phyloP scores from a whole-genome alignment of 2,888 invertebrate species.

The Leuctra nigra region DNA sequence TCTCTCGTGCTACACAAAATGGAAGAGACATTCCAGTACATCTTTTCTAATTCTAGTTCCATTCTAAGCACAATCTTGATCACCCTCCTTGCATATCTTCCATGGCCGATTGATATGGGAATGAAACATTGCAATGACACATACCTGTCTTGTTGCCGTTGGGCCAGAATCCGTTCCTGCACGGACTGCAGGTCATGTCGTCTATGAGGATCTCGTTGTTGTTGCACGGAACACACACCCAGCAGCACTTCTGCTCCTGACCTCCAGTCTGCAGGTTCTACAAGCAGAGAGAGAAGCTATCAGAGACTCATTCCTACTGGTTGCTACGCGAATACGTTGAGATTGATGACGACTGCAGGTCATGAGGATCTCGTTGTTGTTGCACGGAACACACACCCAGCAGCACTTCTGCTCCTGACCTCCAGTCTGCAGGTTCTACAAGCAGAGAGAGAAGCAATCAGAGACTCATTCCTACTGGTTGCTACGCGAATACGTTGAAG shows the following conservation, averaged over 20 bases:
- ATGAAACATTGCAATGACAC: too few species aligned
- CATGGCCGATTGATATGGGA: too few species aligned
- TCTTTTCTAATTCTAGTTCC: too few species aligned
- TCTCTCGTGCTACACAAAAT: too few species aligned
- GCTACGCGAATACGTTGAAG: too few species aligned
- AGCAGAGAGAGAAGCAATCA: too few species aligned
- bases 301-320: too few species aligned
- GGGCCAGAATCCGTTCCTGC: slow-evolving; percentile 58
- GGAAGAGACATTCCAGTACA: too few species aligned
- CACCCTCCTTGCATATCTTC: too few species aligned
- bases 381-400: slow-evolving; percentile 68
- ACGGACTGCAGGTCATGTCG: slow-evolving; percentile 52
- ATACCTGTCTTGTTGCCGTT: slow-evolving; percentile 54
- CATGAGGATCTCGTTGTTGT: slow-evolving; percentile 52
- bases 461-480: too few species aligned
- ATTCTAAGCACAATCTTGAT: too few species aligned
- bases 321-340: too few species aligned
- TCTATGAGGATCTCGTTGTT: slow-evolving; percentile 53
- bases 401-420: slow-evolving; percentile 61
- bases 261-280: slow-evolving; percentile 53
- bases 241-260: slow-evolving; percentile 62
- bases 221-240: slow-evolving; percentile 65
- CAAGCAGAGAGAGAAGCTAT: slow-evolving; percentile 21
- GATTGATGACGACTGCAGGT: slow-evolving; percentile 30
- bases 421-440: slow-evolving; percentile 50